These are phyloP conservation scores for Prinia subflava DNA, from an alignment of 2,113 vertebrate genomes.

Conservation along the genomic window DNA sequence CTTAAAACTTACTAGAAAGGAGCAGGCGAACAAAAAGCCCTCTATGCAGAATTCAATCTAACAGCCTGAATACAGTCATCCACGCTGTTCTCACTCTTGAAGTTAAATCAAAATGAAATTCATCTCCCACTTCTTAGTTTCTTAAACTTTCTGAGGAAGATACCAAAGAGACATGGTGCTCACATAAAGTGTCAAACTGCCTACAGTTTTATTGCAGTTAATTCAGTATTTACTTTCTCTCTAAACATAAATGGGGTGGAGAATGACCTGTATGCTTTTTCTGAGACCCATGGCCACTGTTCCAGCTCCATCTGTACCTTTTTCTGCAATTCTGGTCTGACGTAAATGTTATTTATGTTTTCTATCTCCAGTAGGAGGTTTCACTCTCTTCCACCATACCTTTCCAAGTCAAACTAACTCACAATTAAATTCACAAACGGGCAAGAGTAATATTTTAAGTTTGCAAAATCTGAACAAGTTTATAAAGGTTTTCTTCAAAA, in stretches of 20 bases:
- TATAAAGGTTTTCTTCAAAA: neutral
- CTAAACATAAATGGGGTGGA: neutral
- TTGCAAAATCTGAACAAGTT: neutral
- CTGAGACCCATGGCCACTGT: neutral
- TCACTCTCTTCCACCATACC: neutral
- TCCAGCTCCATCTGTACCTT: neutral
- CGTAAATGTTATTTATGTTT: neutral
- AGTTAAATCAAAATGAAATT: neutral
- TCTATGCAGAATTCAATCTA: neutral
- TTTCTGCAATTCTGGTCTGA: neutral
- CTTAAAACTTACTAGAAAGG: neutral
- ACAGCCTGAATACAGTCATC: neutral
- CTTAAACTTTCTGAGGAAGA: neutral
- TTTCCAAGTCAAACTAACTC: neutral
- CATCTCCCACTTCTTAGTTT: neutral
- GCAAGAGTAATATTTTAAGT: neutral
- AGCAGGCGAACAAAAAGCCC: neutral
- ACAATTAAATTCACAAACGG: neutral
- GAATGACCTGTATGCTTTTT: rapidly evolving
- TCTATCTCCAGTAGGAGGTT: neutral
- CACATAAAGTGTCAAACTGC: neutral
- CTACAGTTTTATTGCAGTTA: neutral
- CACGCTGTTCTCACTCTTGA: neutral
- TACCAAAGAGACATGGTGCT: neutral
- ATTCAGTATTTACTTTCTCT: neutral